Evolutionary conservation across 2,888 invertebrate species (phyloP).

Genomic region (Aphidoletes aphidimyza): DNA sequence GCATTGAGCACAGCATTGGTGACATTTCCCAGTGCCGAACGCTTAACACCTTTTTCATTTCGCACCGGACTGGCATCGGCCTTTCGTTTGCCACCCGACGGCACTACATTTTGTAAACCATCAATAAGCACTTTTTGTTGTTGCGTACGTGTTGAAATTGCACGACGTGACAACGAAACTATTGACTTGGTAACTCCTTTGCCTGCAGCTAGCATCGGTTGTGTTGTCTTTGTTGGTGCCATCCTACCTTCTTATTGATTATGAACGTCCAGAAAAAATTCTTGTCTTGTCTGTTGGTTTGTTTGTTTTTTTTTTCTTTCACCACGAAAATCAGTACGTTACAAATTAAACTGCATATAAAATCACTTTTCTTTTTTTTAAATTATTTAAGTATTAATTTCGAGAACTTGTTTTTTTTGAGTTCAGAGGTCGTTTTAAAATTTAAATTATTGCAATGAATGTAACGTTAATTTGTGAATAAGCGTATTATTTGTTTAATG

Average conservation of each 20-base stretch:
- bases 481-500: slow-evolving; percentile 44
- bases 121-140: slow-evolving; percentile 4
- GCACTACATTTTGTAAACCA: background rate
- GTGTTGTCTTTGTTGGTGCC: slow-evolving; percentile 36
- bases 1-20: slow-evolving; percentile 73
- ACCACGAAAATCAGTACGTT: background rate
- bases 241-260: no score
- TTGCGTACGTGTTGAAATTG: slow-evolving; percentile 20
- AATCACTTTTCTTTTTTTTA: background rate
- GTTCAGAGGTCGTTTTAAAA: background rate
- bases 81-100: slow-evolving; percentile 76
- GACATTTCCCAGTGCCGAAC: slow-evolving; percentile 87
- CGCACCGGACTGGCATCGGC: slow-evolving; percentile 82
- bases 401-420: background rate
- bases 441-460: slow-evolving; percentile 45
- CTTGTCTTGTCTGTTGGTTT: background rate
- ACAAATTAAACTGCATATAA: background rate
- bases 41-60: slow-evolving; percentile 76
- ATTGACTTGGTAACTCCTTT: slow-evolving; percentile 15
- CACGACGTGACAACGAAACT: slow-evolving; percentile 44
- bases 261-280: no score
- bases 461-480: slow-evolving; percentile 5
- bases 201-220: background rate
- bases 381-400: no score
- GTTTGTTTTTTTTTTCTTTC: background rate